Evolutionary conservation across 2,888 invertebrate species (phyloP), one percentile per base, ranked within the genome.

Genomic region (Pheosia tremula): DNA sequence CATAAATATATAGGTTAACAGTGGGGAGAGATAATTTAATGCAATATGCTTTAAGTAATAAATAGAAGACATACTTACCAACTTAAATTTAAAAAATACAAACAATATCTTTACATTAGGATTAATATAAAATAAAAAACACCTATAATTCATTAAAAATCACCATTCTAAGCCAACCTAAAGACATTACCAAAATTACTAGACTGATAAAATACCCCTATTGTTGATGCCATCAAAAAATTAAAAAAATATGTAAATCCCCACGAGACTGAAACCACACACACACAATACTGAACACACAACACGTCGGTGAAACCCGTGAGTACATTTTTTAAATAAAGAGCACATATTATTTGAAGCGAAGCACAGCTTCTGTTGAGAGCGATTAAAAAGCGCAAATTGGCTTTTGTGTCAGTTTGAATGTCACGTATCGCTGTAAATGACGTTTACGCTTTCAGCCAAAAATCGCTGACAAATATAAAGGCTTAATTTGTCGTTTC

Each of bases 241-340:
- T 49, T 56, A 56, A 41, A n/a, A 10, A 47, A 55, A 52, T 39
- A 49, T 45, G 47, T 47, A 24, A 64, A 39, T 60, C 69, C 75
- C 89, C 90, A 91, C 91, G 91, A 90, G 91, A 88, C 90, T 74
- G 61, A 63, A 66, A 81, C 68, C 75, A 24, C 74, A 83, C 78
- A 86, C 79, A 84, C 74, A 84, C 79, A 80, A 57, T 36, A 75
- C 68, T 63, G 61, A 72, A 85, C 80, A 85, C 82, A 85, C 82
- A 78, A 81, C 79, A 88, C 84, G 77, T 78, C 89, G 90, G 78
- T 80, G 88, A 75, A 62, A 75, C 84, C 75, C 77, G 93, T 93
- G 86, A 93, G 93, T 93, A 92, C 90, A 69, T 62, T 71, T 78
- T 78, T 77, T 76, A 54, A 39, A 61, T 82, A 78, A 71, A 66